phyloP scores from a whole-genome alignment of 1,140 invertebrate genomes.

The Acromyrmex echinatior region DNA sequence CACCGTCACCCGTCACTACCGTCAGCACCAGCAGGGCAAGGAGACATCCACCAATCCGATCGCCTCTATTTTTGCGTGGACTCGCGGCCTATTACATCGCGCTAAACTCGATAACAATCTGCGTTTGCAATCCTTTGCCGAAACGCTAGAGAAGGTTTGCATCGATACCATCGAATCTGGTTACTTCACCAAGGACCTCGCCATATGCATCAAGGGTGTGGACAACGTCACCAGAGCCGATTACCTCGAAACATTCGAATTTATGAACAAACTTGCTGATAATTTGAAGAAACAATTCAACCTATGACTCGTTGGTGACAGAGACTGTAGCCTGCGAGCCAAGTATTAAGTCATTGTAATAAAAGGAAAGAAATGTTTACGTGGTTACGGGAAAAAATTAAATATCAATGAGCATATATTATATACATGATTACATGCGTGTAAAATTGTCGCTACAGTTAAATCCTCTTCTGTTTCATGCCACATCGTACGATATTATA shows the following conservation, averaged over 20 bases:
- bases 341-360: conserved; percentile 63
- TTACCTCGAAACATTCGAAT: conserved; percentile 99
- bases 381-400: conserved; percentile 51
- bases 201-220: conserved; percentile 98
- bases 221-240: conserved; percentile 93
- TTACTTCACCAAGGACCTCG: conserved; percentile 99
- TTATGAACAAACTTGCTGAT: conserved; percentile 97
- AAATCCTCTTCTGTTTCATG: background rate
- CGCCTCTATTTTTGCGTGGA: conserved; percentile 99
- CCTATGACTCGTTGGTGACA: conserved; percentile 37
- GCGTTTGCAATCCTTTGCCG: conserved; percentile 92
- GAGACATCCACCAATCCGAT: conserved; percentile 99
- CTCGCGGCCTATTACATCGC: conserved; percentile 95
- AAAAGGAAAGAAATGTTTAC: background rate
- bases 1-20: conserved; percentile 98
- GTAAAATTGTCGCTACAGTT: background rate
- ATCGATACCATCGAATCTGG: conserved; percentile 97
- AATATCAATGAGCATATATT: conserved; percentile 12
- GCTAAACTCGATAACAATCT: conserved; percentile 97
- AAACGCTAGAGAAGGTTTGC: conserved; percentile 96
- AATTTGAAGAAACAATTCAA: conserved; percentile 91
- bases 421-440: conserved; percentile 9
- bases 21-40: conserved; percentile 97
- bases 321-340: background rate
- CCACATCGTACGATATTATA: background rate